Conservation (phyloP, 2,113 vertebrate genomes). For the Agapornis roseicollis region DNA sequence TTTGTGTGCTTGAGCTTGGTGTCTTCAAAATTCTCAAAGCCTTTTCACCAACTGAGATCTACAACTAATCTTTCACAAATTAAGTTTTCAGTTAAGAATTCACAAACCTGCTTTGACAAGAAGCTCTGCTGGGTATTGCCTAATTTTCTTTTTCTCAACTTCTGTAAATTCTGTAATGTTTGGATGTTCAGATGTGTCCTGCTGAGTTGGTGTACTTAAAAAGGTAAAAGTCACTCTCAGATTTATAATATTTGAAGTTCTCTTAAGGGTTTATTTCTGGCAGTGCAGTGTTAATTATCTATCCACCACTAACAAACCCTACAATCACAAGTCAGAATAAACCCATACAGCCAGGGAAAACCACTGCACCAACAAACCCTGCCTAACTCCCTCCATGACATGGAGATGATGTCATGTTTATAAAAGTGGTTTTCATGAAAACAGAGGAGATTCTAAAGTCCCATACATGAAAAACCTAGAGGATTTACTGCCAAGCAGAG, state of each 20-base stretch:
- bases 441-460: neutral
- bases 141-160: neutral
- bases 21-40: neutral
- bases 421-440: neutral
- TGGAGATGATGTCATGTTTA: accelerated
- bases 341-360: neutral
- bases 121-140: neutral
- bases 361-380: too few relatives aligned
- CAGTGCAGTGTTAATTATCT: neutral
- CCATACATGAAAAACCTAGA: neutral
- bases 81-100: neutral
- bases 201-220: neutral
- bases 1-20: neutral
- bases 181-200: neutral
- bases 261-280: neutral
- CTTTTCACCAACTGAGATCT: neutral
- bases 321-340: neutral
- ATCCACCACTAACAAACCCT: neutral
- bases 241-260: neutral
- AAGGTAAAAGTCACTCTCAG: neutral
- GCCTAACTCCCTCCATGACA: too few relatives aligned
- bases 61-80: neutral
- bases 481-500: neutral
- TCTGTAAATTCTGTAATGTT: accelerated
- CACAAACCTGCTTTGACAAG: too few relatives aligned